Base-by-base conservation (phyloP, 2,113 vertebrate genomes). In the Burhinus oedicnemus region DNA sequence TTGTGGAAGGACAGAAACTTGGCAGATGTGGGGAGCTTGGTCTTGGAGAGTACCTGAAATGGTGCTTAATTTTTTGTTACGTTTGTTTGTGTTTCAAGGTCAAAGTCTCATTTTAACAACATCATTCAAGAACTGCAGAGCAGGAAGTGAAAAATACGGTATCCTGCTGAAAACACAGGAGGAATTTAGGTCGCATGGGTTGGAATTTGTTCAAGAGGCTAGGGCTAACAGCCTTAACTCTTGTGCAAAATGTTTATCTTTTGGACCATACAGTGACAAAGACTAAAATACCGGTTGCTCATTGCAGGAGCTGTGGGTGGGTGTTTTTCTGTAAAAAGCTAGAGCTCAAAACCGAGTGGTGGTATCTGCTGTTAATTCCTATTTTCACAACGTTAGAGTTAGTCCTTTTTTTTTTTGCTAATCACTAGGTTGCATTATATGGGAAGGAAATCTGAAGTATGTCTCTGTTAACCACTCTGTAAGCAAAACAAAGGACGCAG, bases 131-230 rank as follows among this genome's bases (percentile, higher is more conserved):
- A 70, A 69, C 66, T 93, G 66, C 4, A 10, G 52, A 68, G 58
- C 44, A 79, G 87, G 81, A 83, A 60, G 66, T 51, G 74, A 82
- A 87, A 71, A 82, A 52, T 32, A 17, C 1, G 2, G 34, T 57
- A 44, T 25, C 45, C 64, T 69, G 49, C 47, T 79, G 66, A 69
- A 90, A 85, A 69, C 70, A 25, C 12, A 36, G 17, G 65, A 61
- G 74, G 78, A 79, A 76, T 93, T 85, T 51, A 42, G 58, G 61
- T 75, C 69, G 32, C 55, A 27, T 47, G 18, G 30, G 44, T 30
- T 87, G 89, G 77, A 87, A 69, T 87, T 89, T 89, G 80, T 54
- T 87, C 20, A 2, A 51, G 74, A 85, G 62, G 44, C 45, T 60
- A 3, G 30, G 75, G 80, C 64, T 66, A 34, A 45, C 36, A 65